Percentiles rank a stretch among this genome's conserved stretches.
Evolutionary conservation across 1,140 invertebrate species (phyloP).

Genomic region (Dendroctonus ponderosae): DNA sequence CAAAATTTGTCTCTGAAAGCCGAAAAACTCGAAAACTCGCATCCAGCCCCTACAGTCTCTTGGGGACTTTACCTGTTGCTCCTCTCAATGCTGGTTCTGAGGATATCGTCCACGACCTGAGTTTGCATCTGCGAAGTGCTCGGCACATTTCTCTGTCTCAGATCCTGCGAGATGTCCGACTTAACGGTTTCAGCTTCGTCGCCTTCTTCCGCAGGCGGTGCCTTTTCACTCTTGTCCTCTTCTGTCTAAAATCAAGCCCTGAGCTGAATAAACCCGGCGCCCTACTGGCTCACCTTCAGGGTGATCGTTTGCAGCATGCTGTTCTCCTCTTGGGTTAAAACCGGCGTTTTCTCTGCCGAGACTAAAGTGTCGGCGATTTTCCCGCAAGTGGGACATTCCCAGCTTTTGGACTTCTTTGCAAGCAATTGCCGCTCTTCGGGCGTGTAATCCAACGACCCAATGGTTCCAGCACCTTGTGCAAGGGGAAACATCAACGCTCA

Average conservation of each 20-base stretch:
- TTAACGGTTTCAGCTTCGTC: slow-evolving; percentile 3
- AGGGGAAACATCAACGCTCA: background rate
- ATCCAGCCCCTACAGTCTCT: slow-evolving; percentile 5
- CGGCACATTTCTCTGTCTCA: slow-evolving; percentile 14
- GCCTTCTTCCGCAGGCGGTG: background rate
- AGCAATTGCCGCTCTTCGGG: slow-evolving; percentile 77
- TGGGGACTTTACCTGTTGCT: slow-evolving; percentile 30
- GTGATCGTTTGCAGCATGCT: slow-evolving; percentile 46
- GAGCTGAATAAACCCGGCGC: slow-evolving; percentile 5
- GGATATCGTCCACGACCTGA: slow-evolving; percentile 18
- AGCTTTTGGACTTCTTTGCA: slow-evolving; percentile 68
- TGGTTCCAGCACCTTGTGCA: slow-evolving; percentile 74
- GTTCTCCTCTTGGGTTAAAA: slow-evolving; percentile 54
- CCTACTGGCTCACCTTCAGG: slow-evolving; percentile 42
- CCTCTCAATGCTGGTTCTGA: slow-evolving; percentile 21
- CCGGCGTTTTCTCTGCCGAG: slow-evolving; percentile 40
- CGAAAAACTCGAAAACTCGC: slow-evolving; percentile 29
- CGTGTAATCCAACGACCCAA: slow-evolving; percentile 87
- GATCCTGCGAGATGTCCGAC: background rate
- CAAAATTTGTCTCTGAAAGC: slow-evolving; percentile 47
- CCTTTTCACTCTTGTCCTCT: slow-evolving; percentile 22
- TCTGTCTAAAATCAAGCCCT: slow-evolving; percentile 13
- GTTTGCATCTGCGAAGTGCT: slow-evolving; percentile 10
- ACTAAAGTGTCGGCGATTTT: slow-evolving; percentile 54
- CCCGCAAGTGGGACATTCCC: slow-evolving; percentile 63